Percentiles rank a stretch among this genome's conserved stretches.
These are phyloP conservation scores for Drosophila eugracilis DNA, from an alignment of 1,140 invertebrate species.

Conservation along the genomic window DNA sequence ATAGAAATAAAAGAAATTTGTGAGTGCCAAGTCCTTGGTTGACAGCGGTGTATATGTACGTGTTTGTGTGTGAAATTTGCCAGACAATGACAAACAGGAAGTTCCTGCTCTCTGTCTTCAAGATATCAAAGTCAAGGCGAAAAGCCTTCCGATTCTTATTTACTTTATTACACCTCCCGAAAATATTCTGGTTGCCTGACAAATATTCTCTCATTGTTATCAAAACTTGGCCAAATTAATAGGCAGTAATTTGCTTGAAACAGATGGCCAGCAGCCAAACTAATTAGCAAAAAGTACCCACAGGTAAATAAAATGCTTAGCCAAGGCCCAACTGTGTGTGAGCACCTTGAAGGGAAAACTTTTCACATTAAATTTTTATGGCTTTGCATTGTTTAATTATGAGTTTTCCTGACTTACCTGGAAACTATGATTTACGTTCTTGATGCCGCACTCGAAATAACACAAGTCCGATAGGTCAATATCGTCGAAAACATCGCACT, in stretches of 20 bases:
- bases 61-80: not conserved
- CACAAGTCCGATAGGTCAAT: slow-evolving; percentile 93
- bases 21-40: not conserved
- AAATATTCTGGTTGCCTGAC: not conserved
- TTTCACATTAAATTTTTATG: slow-evolving; percentile 53
- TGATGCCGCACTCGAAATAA: slow-evolving; percentile 93
- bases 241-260: slow-evolving; percentile 27
- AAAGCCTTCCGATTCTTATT: slow-evolving; percentile 10
- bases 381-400: slow-evolving; percentile 19
- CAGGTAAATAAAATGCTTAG: slow-evolving; percentile 42
- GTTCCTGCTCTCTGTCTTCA: slow-evolving; percentile 35
- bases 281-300: slow-evolving; percentile 35
- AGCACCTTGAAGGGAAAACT: slow-evolving; percentile 35
- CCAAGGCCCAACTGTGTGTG: not conserved
- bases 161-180: slow-evolving; percentile 9
- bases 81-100: slow-evolving; percentile 64
- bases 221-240: slow-evolving; percentile 34
- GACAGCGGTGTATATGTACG: too few relatives aligned
- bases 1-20: slow-evolving; percentile 26
- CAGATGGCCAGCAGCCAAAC: slow-evolving; percentile 20
- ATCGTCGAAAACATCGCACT: slow-evolving; percentile 95
- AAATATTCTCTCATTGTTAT: slow-evolving; percentile 17
- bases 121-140: slow-evolving; percentile 25
- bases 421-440: slow-evolving; percentile 94
- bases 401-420: slow-evolving; percentile 88